A percentile compares a stretch with the other conserved stretches of the same genome.
phyloP scores from a whole-genome alignment of 2,888 invertebrate genomes.

The Gari tellinella region DNA sequence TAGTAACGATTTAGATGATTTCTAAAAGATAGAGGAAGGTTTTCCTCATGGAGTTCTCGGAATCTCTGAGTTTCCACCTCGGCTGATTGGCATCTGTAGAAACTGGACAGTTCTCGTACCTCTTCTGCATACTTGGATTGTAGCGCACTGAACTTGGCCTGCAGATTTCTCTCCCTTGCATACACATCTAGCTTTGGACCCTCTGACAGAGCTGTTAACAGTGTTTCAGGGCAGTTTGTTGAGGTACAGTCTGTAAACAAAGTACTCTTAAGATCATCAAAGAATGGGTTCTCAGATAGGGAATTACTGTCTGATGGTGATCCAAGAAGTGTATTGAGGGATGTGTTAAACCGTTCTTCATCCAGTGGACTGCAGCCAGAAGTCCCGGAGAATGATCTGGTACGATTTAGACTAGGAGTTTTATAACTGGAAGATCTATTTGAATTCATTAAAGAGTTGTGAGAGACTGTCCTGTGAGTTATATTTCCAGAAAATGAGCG shows the following conservation, averaged over 20 bases:
- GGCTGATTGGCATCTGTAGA: constrained; percentile 62
- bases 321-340: constrained; percentile 42
- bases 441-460: no score
- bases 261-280: constrained; percentile 52
- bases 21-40: constrained; percentile 42
- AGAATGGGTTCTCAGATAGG: constrained; percentile 51
- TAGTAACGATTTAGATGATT: constrained; percentile 65
- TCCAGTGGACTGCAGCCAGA: constrained; percentile 29
- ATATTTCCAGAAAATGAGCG: constrained; percentile 33
- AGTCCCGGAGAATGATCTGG: constrained; percentile 54
- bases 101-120: constrained; percentile 54
- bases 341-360: constrained; percentile 41
- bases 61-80: constrained; percentile 62
- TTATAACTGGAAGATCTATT: neutral
- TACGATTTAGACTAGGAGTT: constrained; percentile 26
- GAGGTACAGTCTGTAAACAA: constrained; percentile 38
- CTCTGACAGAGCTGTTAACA: constrained; percentile 50
- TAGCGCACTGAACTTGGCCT: constrained; percentile 50
- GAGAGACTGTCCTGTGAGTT: neutral
- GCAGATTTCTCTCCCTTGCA: constrained; percentile 54
- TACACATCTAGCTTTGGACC: constrained; percentile 42
- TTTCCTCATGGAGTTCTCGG: constrained; percentile 53
- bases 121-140: constrained; percentile 53
- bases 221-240: constrained; percentile 46
- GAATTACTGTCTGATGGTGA: constrained; percentile 33